Evolutionary conservation across 92 coral and sea anemone species (phyloP).

Genomic region (Porites evermanni): DNA sequence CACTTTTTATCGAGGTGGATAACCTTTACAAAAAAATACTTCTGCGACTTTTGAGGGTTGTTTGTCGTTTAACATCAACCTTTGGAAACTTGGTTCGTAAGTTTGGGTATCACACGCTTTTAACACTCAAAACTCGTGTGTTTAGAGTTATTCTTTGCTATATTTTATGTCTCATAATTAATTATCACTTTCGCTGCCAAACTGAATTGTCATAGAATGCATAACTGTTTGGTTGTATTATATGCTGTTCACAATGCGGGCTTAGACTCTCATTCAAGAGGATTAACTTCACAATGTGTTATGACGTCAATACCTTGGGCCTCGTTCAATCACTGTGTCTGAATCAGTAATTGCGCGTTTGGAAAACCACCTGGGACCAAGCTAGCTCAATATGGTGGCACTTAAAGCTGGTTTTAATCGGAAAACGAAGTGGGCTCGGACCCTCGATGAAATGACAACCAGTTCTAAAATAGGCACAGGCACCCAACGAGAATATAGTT

Average conservation of each 20-base stretch:
- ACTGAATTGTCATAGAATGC: constrained; percentile 6
- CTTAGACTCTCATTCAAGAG: constrained; percentile 33
- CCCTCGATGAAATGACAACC: background rate
- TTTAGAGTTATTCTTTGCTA: background rate
- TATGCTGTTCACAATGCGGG: background rate
- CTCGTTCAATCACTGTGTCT: background rate
- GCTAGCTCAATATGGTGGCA: background rate
- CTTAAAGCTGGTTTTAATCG: background rate
- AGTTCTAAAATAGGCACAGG: background rate
- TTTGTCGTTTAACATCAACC: background rate
- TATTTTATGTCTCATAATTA: background rate
- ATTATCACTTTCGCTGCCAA: background rate
- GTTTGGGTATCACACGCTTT: background rate
- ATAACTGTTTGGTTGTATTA: constrained; percentile 8
- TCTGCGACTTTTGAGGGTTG: background rate
- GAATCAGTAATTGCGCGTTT: constrained; percentile 13
- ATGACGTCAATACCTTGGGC: constrained; percentile 14
- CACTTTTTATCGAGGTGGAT: constrained; percentile 5
- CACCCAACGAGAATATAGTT: no score
- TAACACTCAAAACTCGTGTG: background rate
- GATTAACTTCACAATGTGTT: constrained; percentile 24
- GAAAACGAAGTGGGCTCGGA: background rate
- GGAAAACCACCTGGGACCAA: constrained; percentile 20
- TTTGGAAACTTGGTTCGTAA: background rate
- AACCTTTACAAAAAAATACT: background rate